phyloP scores from a whole-genome alignment of 1,140 invertebrate species.

The Drosophila murphyi region DNA sequence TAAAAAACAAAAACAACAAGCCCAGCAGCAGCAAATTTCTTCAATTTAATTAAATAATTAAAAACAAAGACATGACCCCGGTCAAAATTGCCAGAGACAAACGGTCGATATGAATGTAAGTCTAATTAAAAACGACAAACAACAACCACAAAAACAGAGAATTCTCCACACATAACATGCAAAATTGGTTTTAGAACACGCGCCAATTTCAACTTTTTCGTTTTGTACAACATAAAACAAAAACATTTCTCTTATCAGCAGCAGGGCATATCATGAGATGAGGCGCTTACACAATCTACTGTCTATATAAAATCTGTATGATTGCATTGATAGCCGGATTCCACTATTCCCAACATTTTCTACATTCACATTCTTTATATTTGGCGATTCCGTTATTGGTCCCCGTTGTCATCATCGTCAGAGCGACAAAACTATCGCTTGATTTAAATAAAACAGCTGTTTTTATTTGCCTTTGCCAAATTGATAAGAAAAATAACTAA shows the following conservation, averaged over 20 bases:
- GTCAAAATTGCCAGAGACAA: constrained; percentile 9
- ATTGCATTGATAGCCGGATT: no score
- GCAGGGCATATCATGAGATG: neutral
- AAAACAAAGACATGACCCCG: constrained; percentile 42
- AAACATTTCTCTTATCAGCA: neutral
- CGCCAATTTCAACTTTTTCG: constrained; percentile 13
- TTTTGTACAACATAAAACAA: neutral
- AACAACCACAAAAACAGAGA: constrained; percentile 2
- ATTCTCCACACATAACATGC: constrained; percentile 36
- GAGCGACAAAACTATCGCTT: no score
- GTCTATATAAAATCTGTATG: no score
- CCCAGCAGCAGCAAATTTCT: constrained; percentile 54
- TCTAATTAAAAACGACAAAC: constrained; percentile 61
- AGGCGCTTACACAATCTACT: no score
- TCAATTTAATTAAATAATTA: constrained; percentile 80
- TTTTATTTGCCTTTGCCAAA: no score
- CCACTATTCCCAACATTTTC: no score
- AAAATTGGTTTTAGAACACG: constrained; percentile 44
- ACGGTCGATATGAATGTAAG: constrained; percentile 42
- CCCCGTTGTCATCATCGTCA: no score
- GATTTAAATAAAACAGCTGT: no score
- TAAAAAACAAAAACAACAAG: constrained; percentile 23
- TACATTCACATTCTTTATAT: no score
- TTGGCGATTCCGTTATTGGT: no score
- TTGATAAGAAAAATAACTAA: no score